Evolutionary conservation across 2,797 vertebrate genomes (phyloP).

Genomic region (Microctenopoma stevenorrisi): DNA sequence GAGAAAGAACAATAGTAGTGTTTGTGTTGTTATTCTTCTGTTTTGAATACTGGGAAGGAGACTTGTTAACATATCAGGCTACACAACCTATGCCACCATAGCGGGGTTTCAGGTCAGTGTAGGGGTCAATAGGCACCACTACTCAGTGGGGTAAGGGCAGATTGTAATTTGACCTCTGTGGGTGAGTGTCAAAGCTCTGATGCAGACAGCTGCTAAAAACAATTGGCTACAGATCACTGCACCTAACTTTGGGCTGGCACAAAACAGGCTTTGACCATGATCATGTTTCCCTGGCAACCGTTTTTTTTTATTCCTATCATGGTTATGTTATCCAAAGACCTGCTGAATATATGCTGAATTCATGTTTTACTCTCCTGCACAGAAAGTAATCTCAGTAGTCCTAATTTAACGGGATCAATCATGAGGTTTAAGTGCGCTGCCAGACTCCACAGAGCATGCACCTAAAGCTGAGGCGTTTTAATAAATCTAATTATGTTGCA

Average conservation of each 20-base stretch:
- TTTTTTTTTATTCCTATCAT: constrained; percentile 5
- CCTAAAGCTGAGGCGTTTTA: constrained; percentile 44
- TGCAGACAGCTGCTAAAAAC: constrained; percentile 10
- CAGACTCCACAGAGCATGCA: constrained; percentile 34
- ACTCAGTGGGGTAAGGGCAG: too few species aligned
- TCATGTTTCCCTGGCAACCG: constrained; percentile 40
- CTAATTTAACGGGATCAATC: constrained; percentile 43
- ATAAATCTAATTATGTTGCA: constrained; percentile 23
- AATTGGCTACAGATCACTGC: constrained; percentile 17
- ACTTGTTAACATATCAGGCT: too few species aligned
- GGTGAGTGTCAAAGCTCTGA: too few species aligned
- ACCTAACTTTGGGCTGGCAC: constrained; percentile 6
- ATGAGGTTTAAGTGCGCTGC: constrained; percentile 1
- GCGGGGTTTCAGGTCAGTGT: too few species aligned
- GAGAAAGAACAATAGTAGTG: too few species aligned
- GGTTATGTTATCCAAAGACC: not conserved
- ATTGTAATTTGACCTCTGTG: not conserved
- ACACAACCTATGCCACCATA: too few species aligned
- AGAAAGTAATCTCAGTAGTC: constrained; percentile 22
- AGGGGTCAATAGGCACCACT: too few species aligned
- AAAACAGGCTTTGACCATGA: constrained; percentile 36
- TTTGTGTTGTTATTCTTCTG: too few species aligned
- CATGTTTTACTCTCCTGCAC: not conserved
- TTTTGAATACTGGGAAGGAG: too few species aligned
- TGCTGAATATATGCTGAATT: constrained; percentile 7